These are phyloP conservation scores for Linnaemya tessellans DNA, from an alignment of 2,888 invertebrate genomes.

Conservation along the genomic window DNA sequence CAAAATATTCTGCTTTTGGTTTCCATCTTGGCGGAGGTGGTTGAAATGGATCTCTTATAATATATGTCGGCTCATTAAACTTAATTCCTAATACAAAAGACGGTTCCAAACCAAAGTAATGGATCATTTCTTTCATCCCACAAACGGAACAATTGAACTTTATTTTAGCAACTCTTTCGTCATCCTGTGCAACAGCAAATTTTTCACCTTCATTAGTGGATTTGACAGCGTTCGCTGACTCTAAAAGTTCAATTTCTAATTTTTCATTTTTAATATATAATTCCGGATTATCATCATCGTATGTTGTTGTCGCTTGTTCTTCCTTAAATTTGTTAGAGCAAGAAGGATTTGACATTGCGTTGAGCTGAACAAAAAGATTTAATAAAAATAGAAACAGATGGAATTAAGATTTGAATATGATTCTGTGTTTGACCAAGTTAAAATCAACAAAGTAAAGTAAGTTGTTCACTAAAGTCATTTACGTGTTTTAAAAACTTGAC, in stretches of 20 bases:
- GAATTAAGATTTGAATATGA: background rate
- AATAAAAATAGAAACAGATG: slow-evolving; percentile 26
- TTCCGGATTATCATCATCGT: slow-evolving; percentile 69
- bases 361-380: slow-evolving; percentile 23
- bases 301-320: background rate
- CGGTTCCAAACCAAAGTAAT: slow-evolving; percentile 90
- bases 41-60: slow-evolving; percentile 94
- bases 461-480: too few species aligned
- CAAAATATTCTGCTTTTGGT: slow-evolving; percentile 89
- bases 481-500: too few species aligned
- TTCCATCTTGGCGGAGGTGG: slow-evolving; percentile 84
- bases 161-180: slow-evolving; percentile 79
- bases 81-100: slow-evolving; percentile 87
- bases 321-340: background rate
- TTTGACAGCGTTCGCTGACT: slow-evolving; percentile 64
- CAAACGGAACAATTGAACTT: slow-evolving; percentile 86
- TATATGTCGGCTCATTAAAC: slow-evolving; percentile 89
- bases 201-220: slow-evolving; percentile 18
- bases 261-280: slow-evolving; percentile 76
- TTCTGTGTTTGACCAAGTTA: background rate
- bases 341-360: slow-evolving; percentile 43
- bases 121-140: slow-evolving; percentile 87
- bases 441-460: too few species aligned
- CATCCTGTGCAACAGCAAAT: slow-evolving; percentile 72
- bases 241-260: slow-evolving; percentile 77